Evolutionary conservation across 2,888 invertebrate genomes (phyloP), one percentile per base, ranked within the genome.

Genomic region (Cephus nigrinus): DNA sequence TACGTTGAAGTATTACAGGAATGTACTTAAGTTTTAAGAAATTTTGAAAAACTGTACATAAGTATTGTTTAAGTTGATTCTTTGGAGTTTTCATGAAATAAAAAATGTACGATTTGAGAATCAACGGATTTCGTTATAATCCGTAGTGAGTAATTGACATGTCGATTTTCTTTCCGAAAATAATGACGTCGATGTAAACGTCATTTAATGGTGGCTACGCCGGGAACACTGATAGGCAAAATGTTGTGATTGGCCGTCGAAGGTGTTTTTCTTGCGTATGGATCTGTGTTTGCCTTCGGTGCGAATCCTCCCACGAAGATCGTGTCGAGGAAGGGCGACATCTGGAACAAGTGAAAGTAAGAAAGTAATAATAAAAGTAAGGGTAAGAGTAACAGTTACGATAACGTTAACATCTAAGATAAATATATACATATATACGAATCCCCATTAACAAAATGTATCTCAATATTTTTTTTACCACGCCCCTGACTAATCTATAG

Each of bases 241-340:
- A 82, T 88, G 87, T 88, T 88, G 86, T 84, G 87, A 86, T 88
- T 88, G 85, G 80, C 82, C 71, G 1, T 81, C 78, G 82, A 23
- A 36, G 78, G 80, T 90, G 88, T 91, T 90, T 88, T 90, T 88
- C 86, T 88, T 86, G 85, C 84, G 83, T 88, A 90, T 89, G 87
- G 89, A 87, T 87, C 89, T 87, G 82, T 90, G 89, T 89, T 89
- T 85, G 88, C 80, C 82, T 85, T 83, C 84, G 80, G 74, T 84
- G 86, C 81, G 79, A 81, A 82, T 82, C 84, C 82, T 87, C 87
- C 82, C 86, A 85, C 84, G 85, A 83, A 80, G 82, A 85, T 85
- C 75, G 74, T 35, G 68, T 31, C 71, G 73, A 80, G 31, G 31
- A 71, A 23, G 15, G 15, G 71, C 71, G 71, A 71, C 71, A 71